Percentiles rank a stretch among this genome's conserved stretches.
phyloP scores from a whole-genome alignment of 2,888 invertebrate species.

The Mylabris sibirica region DNA sequence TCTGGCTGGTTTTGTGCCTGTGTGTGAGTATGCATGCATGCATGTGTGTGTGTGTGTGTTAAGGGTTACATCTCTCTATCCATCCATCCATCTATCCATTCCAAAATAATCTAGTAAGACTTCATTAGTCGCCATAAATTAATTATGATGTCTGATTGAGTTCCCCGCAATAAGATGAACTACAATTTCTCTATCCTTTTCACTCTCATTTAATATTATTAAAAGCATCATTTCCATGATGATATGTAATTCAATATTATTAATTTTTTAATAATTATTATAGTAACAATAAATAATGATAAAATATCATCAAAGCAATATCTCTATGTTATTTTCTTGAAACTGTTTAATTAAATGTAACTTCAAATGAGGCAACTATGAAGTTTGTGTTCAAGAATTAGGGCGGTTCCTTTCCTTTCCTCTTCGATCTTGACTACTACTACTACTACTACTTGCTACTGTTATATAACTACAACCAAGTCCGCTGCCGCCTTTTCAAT shows the following conservation, averaged over 20 bases:
- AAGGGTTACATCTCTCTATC: slow-evolving; percentile 6
- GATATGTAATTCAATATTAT: slow-evolving; percentile 3
- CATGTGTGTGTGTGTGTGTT: neutral
- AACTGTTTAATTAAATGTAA: slow-evolving; percentile 38
- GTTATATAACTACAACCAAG: neutral
- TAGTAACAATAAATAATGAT: neutral
- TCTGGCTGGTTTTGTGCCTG: slow-evolving; percentile 11
- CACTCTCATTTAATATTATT: neutral
- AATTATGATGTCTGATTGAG: slow-evolving; percentile 62
- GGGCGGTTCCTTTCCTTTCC: slow-evolving; percentile 17
- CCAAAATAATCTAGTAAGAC: slow-evolving; percentile 49
- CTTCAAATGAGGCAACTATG: slow-evolving; percentile 31
- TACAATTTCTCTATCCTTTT: neutral
- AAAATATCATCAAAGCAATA: slow-evolving; percentile 1
- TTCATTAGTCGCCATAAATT: slow-evolving; percentile 61
- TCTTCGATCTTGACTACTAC: slow-evolving; percentile 1
- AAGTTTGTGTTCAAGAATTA: slow-evolving; percentile 37
- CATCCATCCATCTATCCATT: slow-evolving; percentile 44
- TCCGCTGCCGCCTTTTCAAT: slow-evolving; percentile 24
- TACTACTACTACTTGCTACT: neutral
- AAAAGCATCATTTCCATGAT: slow-evolving; percentile 1
- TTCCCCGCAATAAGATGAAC: slow-evolving; percentile 52
- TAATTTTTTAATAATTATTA: neutral
- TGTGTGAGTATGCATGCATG: too few species aligned
- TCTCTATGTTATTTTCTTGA: slow-evolving; percentile 26